These are phyloP conservation scores for Miichthys miiuy DNA, from an alignment of 2,797 vertebrate species.

Conservation along the genomic window DNA sequence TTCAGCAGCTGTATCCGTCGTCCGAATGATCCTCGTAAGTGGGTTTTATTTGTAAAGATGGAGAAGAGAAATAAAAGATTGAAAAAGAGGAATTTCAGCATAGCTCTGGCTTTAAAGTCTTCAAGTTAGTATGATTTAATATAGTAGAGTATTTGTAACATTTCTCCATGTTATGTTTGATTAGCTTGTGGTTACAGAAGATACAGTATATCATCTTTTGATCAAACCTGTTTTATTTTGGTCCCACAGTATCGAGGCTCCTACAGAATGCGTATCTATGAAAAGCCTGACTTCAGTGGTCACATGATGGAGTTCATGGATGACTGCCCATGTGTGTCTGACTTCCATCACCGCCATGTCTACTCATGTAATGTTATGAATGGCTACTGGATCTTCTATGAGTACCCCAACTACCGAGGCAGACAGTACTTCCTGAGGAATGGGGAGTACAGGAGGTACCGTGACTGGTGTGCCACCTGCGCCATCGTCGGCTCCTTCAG, in stretches of 20 bases:
- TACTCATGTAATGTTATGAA: slow-evolving; percentile 88
- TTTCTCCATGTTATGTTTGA: not conserved
- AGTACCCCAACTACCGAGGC: slow-evolving; percentile 88
- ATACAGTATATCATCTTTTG: not conserved
- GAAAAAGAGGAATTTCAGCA: not conserved
- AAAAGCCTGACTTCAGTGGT: slow-evolving; percentile 87
- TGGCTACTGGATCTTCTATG: slow-evolving; percentile 89
- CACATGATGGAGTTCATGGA: slow-evolving; percentile 90
- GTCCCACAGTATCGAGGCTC: slow-evolving; percentile 83
- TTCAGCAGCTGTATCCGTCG: slow-evolving; percentile 86
- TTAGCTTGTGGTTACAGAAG: not conserved
- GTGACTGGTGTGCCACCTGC: slow-evolving; percentile 87
- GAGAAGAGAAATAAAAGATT: not conserved
- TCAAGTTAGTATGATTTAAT: no score
- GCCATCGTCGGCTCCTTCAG: slow-evolving; percentile 87
- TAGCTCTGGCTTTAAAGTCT: no score
- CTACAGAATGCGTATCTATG: slow-evolving; percentile 87
- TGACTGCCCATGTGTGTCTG: slow-evolving; percentile 88
- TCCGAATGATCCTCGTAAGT: slow-evolving; percentile 86
- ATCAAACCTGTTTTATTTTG: not conserved
- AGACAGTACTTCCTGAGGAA: slow-evolving; percentile 87
- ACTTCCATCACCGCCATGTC: slow-evolving; percentile 88
- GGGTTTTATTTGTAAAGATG: not conserved
- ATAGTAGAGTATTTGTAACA: no score
- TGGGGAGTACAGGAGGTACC: slow-evolving; percentile 87